Evolutionary conservation across 2,113 vertebrate species (phyloP).

Genomic region (Picathartes gymnocephalus): DNA sequence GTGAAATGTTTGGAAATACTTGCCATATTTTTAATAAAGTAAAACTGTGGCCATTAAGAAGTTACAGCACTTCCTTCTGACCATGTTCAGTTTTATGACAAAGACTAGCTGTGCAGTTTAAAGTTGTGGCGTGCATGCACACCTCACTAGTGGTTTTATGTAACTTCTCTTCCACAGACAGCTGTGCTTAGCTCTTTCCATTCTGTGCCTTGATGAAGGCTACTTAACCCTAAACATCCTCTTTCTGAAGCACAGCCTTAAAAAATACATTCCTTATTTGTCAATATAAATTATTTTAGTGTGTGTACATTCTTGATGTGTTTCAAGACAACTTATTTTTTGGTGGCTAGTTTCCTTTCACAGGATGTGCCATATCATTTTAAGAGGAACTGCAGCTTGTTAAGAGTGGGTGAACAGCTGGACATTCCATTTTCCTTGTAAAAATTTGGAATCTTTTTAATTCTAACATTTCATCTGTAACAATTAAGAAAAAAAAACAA

Average conservation of each 20-base stretch:
- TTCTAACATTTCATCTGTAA: constrained; percentile 74
- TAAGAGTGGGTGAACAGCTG: constrained; percentile 68
- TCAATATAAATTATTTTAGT: constrained; percentile 74
- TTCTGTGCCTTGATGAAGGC: constrained; percentile 79
- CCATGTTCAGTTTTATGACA: constrained; percentile 58
- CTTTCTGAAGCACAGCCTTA: constrained; percentile 75
- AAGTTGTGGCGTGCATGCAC: constrained; percentile 77
- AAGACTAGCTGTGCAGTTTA: constrained; percentile 69
- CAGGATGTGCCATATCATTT: constrained; percentile 79
- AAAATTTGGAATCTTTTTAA: constrained; percentile 70
- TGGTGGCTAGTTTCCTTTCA: constrained; percentile 73
- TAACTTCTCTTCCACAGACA: constrained; percentile 63
- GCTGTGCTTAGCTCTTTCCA: constrained; percentile 68
- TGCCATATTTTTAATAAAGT: constrained; percentile 73
- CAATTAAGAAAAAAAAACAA: background rate
- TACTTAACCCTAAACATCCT: constrained; percentile 59
- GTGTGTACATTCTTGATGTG: constrained; percentile 70
- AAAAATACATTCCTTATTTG: constrained; percentile 77
- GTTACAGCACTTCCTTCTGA: constrained; percentile 66
- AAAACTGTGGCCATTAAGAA: constrained; percentile 68
- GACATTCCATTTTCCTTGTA: constrained; percentile 71
- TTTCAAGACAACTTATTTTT: constrained; percentile 52
- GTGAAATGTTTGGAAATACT: constrained; percentile 71
- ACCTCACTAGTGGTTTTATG: constrained; percentile 75
- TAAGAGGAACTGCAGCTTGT: constrained; percentile 68